Base-by-base conservation (phyloP, 1,140 invertebrate genomes). In the Steinernema feltiae region DNA sequence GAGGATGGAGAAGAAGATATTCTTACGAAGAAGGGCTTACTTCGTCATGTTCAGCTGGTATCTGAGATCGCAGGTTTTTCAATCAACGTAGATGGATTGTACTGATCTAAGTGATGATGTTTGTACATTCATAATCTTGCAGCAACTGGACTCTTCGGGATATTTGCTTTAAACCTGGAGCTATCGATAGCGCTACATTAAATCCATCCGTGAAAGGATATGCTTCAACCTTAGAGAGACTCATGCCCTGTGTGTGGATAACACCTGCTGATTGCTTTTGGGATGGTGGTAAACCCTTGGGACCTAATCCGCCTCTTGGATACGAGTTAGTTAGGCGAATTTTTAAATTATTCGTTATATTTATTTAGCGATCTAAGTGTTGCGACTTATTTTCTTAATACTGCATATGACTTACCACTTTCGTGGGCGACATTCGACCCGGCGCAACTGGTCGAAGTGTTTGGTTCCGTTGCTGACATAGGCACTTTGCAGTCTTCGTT, bases 131-230 rank as follows among this genome's bases (percentile, higher is more conserved):
- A n/a, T n/a, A n/a, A n/a, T n/a, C n/a, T n/a, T n/a, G n/a, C n/a
- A n/a, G n/a, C 53, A 63, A 63, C 24, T 63, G 53, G 53, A 63
- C 53, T 63, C 53, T 63, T 21, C 53, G 53, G 7, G 53, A 63
- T 21, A 63, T 63, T 21, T 63, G 53, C 24, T 63, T 63, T 63
- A 63, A 63, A 21, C 53, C 53, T 3, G 53, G 53, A 63, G 24
- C 15, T 15, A 63, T 63, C 3, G 53, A 63, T 63, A 3, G 7
- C 3, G 7, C 53, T 15, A 17, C 7, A 27, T 63, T 27, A 27
- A 27, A 21, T 63, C 3, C 53, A n/a, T n/a, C n/a, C 24, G 3
- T 63, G 15, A 7, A 21, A n/a, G 12, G 3, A n/a, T 63, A 63
- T 27, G 53, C 53, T 3, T 12, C 12, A 17, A 27, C 53, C 15